These are phyloP conservation scores for Byasa hedistus DNA, from an alignment of 2,888 invertebrate genomes.

Conservation along the genomic window DNA sequence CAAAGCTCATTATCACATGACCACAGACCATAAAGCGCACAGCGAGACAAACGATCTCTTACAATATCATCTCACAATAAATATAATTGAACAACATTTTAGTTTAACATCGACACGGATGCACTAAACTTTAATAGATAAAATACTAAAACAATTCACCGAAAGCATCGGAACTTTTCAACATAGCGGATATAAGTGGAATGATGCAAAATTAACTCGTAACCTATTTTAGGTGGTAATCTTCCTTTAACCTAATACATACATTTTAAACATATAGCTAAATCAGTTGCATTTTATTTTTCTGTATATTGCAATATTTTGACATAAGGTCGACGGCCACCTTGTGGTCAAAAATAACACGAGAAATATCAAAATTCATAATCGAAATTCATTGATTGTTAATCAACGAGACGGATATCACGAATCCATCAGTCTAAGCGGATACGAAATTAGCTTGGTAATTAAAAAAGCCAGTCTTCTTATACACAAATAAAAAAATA, in stretches of 20 bases:
- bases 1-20: slow-evolving; percentile 32
- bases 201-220: slow-evolving; percentile 15
- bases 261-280: background rate
- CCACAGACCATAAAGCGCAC: slow-evolving; percentile 4
- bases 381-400: background rate
- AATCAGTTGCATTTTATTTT: background rate
- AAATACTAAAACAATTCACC: slow-evolving; percentile 19
- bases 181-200: slow-evolving; percentile 16
- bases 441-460: background rate
- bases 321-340: too few species aligned
- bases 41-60: background rate
- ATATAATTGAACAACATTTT: slow-evolving; percentile 26
- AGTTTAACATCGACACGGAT: slow-evolving; percentile 20
- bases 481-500: background rate
- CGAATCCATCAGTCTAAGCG: background rate
- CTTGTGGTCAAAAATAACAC: background rate
- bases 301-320: background rate
- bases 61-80: slow-evolving; percentile 19
- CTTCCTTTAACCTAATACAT: slow-evolving; percentile 14
- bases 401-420: background rate
- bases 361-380: background rate
- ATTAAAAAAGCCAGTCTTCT: background rate
- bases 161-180: slow-evolving; percentile 22
- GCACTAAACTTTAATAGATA: slow-evolving; percentile 7
- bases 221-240: slow-evolving; percentile 26